Conservation (phyloP, 1,140 invertebrate genomes). For the Euura saliciscinereae region DNA sequence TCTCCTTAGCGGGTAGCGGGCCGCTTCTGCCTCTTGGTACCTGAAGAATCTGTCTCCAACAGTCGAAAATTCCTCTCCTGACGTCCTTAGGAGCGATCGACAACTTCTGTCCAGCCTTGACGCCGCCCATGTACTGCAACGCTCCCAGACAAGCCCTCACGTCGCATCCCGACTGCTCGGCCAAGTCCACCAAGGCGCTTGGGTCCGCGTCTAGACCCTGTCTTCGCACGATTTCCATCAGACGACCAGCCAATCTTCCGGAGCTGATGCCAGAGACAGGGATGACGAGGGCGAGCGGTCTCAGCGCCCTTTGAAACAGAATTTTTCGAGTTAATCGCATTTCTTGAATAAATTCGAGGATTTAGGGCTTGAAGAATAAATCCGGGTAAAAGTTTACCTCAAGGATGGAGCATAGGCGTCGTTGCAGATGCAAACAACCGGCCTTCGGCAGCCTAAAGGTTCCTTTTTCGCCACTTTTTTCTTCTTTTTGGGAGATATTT, state of each 20-base stretch:
- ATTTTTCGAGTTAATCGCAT: neutral
- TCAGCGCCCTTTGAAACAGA: slow-evolving; percentile 25
- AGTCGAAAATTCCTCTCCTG: slow-evolving; percentile 83
- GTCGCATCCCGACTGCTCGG: slow-evolving; percentile 84
- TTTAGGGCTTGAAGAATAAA: neutral
- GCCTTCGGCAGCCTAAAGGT: slow-evolving; percentile 70
- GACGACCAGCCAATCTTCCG: slow-evolving; percentile 67
- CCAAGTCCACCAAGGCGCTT: slow-evolving; percentile 73
- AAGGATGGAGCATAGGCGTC: slow-evolving; percentile 89
- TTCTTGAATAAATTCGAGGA: neutral
- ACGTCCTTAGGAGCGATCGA: slow-evolving; percentile 86
- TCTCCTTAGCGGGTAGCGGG: slow-evolving; percentile 50
- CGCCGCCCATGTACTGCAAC: slow-evolving; percentile 74
- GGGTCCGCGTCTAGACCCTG: slow-evolving; percentile 78
- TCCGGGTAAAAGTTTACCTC: slow-evolving; percentile 55
- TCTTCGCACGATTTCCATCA: slow-evolving; percentile 70
- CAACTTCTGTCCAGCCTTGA: slow-evolving; percentile 37
- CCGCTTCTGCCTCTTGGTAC: slow-evolving; percentile 53
- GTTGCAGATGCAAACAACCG: slow-evolving; percentile 97
- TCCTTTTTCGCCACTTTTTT: slow-evolving; percentile 61
- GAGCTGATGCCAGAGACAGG: slow-evolving; percentile 45
- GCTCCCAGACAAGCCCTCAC: slow-evolving; percentile 88
- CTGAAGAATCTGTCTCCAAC: slow-evolving; percentile 85
- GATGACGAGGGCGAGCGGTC: slow-evolving; percentile 42
- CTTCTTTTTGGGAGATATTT: slow-evolving; percentile 61